A percentile compares a stretch with the other conserved stretches of the same genome.
Evolutionary conservation across 2,797 vertebrate genomes (phyloP).

Genomic region (Epinephelus coioides): DNA sequence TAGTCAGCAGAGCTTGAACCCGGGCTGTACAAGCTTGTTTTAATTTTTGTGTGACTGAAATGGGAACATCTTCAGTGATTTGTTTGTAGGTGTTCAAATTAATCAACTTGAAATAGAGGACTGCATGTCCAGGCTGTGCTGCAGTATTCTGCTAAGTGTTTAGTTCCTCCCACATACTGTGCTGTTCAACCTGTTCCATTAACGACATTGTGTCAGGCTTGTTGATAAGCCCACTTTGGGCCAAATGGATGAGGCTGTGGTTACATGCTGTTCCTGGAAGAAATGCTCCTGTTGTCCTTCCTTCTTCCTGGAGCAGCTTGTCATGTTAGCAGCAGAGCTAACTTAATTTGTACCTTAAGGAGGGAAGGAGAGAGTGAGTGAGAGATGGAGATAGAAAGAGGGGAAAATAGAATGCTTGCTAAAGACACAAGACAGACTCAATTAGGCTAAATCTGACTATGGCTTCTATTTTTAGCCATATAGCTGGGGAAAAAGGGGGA

Average conservation of each 20-base stretch:
- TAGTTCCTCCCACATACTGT: conserved; percentile 28
- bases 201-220: conserved; percentile 21
- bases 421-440: conserved; percentile 60
- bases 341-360: conserved; percentile 44
- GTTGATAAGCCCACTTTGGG: conserved; percentile 45
- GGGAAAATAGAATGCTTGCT: conserved; percentile 38
- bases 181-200: conserved; percentile 40
- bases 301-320: conserved; percentile 29
- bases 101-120: conserved; percentile 13
- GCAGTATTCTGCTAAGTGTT: conserved; percentile 26
- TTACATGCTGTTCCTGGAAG: conserved; percentile 58
- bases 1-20: conserved; percentile 43
- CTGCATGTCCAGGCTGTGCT: conserved; percentile 29
- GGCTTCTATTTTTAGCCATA: conserved; percentile 76
- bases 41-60: conserved; percentile 14
- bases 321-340: conserved; percentile 24
- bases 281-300: conserved; percentile 34
- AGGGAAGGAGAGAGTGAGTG: neutral
- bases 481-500: conserved; percentile 68
- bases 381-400: conserved; percentile 17
- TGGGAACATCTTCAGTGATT: conserved; percentile 16
- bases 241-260: conserved; percentile 19
- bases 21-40: conserved; percentile 4
- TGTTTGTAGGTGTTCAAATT: conserved; percentile 23
- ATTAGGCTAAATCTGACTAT: conserved; percentile 70